A percentile compares a stretch with the other conserved stretches of the same genome.
These are phyloP conservation scores for Drosophila tani DNA, from an alignment of 1,140 invertebrate species.

Conservation along the genomic window DNA sequence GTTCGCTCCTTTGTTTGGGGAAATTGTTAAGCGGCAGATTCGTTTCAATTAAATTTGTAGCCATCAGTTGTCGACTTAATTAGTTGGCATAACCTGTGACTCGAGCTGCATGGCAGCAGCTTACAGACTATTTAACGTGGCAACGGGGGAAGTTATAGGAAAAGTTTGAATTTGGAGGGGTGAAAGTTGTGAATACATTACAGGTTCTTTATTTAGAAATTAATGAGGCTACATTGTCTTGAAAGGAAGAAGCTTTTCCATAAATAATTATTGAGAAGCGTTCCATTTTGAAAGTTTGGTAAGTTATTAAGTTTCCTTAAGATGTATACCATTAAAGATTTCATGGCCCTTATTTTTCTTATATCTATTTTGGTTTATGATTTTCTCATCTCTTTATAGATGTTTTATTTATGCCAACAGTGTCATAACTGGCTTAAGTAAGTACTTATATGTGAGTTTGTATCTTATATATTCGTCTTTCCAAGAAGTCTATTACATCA, in stretches of 20 bases:
- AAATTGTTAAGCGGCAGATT: slow-evolving; percentile 69
- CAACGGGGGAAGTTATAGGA: background rate
- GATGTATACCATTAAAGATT: background rate
- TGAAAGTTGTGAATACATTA: slow-evolving; percentile 7
- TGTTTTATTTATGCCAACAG: background rate
- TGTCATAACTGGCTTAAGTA: background rate
- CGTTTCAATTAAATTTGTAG: slow-evolving; percentile 79
- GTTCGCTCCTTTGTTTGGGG: slow-evolving; percentile 56
- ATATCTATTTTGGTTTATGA: too few species aligned
- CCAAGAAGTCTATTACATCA: background rate
- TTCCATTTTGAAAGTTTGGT: background rate
- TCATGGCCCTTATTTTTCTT: background rate
- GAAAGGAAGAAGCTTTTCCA: background rate
- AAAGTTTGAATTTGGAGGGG: background rate
- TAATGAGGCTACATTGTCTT: background rate
- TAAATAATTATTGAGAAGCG: background rate
- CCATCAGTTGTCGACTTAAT: slow-evolving; percentile 73
- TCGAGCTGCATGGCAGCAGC: slow-evolving; percentile 15
- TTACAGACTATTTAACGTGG: slow-evolving; percentile 13
- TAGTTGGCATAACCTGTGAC: slow-evolving; percentile 67
- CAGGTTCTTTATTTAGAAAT: slow-evolving; percentile 7
- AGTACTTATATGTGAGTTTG: background rate
- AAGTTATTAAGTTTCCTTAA: background rate
- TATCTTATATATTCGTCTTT: background rate
- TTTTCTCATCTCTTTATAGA: too few species aligned